phyloP scores from a whole-genome alignment of 1,140 invertebrate genomes.

The Atopsyche davidsoni region DNA sequence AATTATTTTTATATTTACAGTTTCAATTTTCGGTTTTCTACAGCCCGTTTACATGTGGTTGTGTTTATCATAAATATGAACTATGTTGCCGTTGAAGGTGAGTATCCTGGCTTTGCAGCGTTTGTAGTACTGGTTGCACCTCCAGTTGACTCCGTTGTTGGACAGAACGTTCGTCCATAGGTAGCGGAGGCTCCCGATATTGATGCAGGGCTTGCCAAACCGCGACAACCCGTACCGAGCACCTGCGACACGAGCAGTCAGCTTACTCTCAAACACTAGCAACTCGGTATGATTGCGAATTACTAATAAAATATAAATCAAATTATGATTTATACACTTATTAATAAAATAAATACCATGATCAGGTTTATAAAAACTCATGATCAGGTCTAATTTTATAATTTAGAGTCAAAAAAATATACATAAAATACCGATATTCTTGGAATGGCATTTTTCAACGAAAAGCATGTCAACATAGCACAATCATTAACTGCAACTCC shows the following conservation, averaged over 20 bases:
- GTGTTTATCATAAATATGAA: constrained; percentile 9
- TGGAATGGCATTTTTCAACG: too few relatives aligned
- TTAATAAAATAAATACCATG: not conserved
- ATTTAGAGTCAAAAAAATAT: not conserved
- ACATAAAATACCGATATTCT: not conserved
- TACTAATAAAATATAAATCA: constrained; percentile 2
- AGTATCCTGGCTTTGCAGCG: constrained; percentile 20
- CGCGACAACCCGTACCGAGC: constrained; percentile 10
- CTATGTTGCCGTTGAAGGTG: constrained; percentile 7
- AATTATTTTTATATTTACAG: too few relatives aligned
- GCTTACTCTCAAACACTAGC: too few relatives aligned
- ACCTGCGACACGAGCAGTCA: constrained; percentile 6
- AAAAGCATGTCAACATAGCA: too few relatives aligned
- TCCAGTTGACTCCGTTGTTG: constrained; percentile 11
- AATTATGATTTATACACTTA: not conserved
- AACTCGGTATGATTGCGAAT: not conserved
- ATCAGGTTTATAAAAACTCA: not conserved
- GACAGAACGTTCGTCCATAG: not conserved
- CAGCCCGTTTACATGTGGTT: too few relatives aligned
- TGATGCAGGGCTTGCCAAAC: constrained; percentile 13
- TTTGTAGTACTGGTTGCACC: constrained; percentile 15
- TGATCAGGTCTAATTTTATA: not conserved
- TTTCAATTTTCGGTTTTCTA: too few relatives aligned
- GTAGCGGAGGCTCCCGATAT: constrained; percentile 10
- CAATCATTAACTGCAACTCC: too few relatives aligned